Base-by-base conservation (phyloP, 2,113 vertebrate genomes). In the western clawed frog (Xenopus tropicalis) region DNA sequence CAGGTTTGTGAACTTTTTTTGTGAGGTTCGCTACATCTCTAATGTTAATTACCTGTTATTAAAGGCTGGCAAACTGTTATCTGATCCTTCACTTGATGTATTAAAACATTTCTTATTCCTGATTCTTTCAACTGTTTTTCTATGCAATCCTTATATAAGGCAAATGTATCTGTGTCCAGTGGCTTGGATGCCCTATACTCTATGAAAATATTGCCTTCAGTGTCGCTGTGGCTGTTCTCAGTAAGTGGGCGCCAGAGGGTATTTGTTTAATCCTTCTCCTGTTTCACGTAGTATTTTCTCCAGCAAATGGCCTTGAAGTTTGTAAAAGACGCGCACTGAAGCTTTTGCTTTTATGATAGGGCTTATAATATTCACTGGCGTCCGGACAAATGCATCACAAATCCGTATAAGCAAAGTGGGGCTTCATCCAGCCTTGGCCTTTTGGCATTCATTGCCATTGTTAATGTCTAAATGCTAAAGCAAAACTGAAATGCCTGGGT, bases 21-120 rank as follows among this genome's bases (percentile, higher is more conserved):
- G n/a, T n/a, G n/a, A n/a, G n/a, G n/a, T n/a, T n/a, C n/a, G n/a
- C n/a, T n/a, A n/a, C n/a, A n/a, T n/a, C n/a, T n/a, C n/a, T n/a
- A n/a, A n/a, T n/a, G n/a, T n/a, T n/a, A 57, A 23, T 70, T 70
- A 70, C 68, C 68, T 70, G 68, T 20, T 42, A 70, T 70, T 61
- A 70, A 17, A 16, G 68, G 68, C 68, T 70, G 68, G 19, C 20
- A 46, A 59, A 59, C 13, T 23, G 20, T 70, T 70, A 21, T 44
- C 14, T 44, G 56, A 21, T 70, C 68, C 56, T 23, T 22, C n/a
- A 59, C 16, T 22, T 58, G 54, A 70, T 70, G 29, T 44, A 70
- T 44, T 24, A 46, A 22, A 17, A 61, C 57, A 59, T 46, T 43
- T 37, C 21, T 43, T 10, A 70, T 70, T 29, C 46, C 59, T 11